Evolutionary conservation across 2,888 invertebrate genomes (phyloP).

Genomic region (Campoplex capitator): DNA sequence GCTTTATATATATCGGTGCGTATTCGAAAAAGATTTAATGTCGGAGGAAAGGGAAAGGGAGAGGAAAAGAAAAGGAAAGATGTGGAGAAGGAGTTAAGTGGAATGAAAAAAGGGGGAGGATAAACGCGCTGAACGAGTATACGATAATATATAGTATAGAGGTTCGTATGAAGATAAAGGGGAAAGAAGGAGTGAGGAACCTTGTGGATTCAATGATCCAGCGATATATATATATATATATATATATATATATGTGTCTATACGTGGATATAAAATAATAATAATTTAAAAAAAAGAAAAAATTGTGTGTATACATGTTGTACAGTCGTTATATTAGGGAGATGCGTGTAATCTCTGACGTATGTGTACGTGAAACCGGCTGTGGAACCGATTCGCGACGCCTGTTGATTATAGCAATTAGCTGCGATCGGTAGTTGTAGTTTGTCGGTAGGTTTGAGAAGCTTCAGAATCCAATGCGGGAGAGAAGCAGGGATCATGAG

Average conservation of each 20-base stretch:
- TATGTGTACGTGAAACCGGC: conserved; percentile 50
- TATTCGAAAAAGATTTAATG: conserved; percentile 9
- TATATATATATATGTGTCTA: conserved; percentile 39
- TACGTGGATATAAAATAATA: conserved; percentile 2
- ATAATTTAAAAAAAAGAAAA: conserved; percentile 7
- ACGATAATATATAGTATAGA: conserved; percentile 49
- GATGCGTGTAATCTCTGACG: conserved; percentile 51
- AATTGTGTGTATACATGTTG: background rate
- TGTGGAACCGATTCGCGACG: conserved; percentile 68
- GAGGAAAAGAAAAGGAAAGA: conserved; percentile 12
- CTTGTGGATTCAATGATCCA: conserved; percentile 22
- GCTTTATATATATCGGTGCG: conserved; percentile 43
- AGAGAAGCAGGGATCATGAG: conserved; percentile 20
- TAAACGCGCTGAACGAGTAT: conserved; percentile 44
- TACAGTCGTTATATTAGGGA: conserved; percentile 34
- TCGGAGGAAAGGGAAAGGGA: background rate
- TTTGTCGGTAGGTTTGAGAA: conserved; percentile 60
- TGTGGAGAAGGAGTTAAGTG: conserved; percentile 44
- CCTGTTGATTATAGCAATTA: conserved; percentile 76
- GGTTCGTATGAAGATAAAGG: conserved; percentile 41
- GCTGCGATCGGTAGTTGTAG: conserved; percentile 67
- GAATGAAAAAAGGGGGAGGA: conserved; percentile 32
- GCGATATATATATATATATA: conserved; percentile 21
- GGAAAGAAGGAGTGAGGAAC: conserved; percentile 13
- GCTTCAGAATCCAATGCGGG: background rate